Evolutionary conservation across 2,888 invertebrate species (phyloP).

Genomic region (Synanthedon vespiformis): DNA sequence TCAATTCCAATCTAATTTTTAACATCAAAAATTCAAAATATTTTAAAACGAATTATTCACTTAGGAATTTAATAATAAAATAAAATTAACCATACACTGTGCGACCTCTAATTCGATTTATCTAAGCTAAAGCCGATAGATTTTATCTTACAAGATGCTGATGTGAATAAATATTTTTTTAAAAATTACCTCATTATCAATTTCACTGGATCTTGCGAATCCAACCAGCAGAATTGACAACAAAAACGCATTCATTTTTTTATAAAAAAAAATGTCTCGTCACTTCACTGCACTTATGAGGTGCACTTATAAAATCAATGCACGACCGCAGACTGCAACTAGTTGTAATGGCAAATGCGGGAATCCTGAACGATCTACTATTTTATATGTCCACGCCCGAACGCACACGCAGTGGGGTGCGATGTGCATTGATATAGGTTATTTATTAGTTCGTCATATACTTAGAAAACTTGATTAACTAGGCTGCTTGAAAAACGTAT

Average conservation of each 20-base stretch:
- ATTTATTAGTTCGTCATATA: too few relatives aligned
- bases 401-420: constrained; percentile 42
- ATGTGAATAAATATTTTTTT: neutral
- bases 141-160: too few relatives aligned
- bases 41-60: too few relatives aligned
- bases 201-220: constrained; percentile 45
- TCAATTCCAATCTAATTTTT: too few relatives aligned
- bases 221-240: constrained; percentile 51
- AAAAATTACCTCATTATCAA: constrained; percentile 45
- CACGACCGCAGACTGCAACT: constrained; percentile 1
- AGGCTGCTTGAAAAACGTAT: too few relatives aligned
- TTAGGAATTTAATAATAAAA: too few relatives aligned
- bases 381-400: constrained; percentile 50
- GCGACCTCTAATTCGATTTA: too few relatives aligned
- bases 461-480: too few relatives aligned
- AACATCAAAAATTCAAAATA: too few relatives aligned
- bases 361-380: constrained; percentile 28
- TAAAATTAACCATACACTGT: too few relatives aligned
- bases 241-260: constrained; percentile 44
- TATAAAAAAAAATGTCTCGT: constrained; percentile 16
- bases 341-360: constrained; percentile 44
- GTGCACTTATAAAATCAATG: constrained; percentile 6
- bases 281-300: constrained; percentile 46
- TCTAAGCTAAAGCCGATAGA: too few relatives aligned
- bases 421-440: neutral